These are phyloP conservation scores for Eustalomyia histrio DNA, from an alignment of 2,888 invertebrate genomes.

Conservation along the genomic window DNA sequence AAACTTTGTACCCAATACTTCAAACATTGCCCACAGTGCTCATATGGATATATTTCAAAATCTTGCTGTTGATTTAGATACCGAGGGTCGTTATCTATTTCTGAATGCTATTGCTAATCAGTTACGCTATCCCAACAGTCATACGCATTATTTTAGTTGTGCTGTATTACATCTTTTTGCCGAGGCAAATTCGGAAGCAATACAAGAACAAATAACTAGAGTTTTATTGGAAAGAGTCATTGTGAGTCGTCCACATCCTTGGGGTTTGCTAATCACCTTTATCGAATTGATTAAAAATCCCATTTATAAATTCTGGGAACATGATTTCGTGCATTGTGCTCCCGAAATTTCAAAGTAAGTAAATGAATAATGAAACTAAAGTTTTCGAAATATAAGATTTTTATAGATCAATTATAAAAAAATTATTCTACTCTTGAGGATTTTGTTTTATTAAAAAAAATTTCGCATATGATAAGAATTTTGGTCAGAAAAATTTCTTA, in stretches of 20 bases:
- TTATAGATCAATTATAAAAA: no score
- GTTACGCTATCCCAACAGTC: constrained; percentile 98
- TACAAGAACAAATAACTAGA: constrained; percentile 98
- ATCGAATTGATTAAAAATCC: constrained; percentile 99
- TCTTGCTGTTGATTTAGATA: constrained; percentile 97
- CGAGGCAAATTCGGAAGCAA: constrained; percentile 97
- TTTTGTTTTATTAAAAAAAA: no score
- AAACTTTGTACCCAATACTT: constrained; percentile 95
- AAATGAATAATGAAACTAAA: background rate
- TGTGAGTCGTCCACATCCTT: constrained; percentile 99
- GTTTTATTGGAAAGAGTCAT: constrained; percentile 97
- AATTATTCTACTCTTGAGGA: no score
- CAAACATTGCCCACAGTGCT: constrained; percentile 98
- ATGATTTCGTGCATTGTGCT: constrained; percentile 99
- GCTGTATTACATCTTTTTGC: constrained; percentile 97
- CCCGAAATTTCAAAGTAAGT: constrained; percentile 99
- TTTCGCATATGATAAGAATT: no score
- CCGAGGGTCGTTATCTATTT: constrained; percentile 97
- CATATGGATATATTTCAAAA: constrained; percentile 99
- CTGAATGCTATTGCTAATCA: constrained; percentile 99
- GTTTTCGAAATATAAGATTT: no score
- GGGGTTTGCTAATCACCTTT: constrained; percentile 99
- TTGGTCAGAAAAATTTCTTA: no score
- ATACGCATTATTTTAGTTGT: constrained; percentile 99
- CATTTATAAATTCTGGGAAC: constrained; percentile 98